A percentile compares a stretch with the other conserved stretches of the same genome.
These are phyloP conservation scores for Chaetodon trifascialis DNA, from an alignment of 2,113 vertebrate genomes.

Conservation along the genomic window DNA sequence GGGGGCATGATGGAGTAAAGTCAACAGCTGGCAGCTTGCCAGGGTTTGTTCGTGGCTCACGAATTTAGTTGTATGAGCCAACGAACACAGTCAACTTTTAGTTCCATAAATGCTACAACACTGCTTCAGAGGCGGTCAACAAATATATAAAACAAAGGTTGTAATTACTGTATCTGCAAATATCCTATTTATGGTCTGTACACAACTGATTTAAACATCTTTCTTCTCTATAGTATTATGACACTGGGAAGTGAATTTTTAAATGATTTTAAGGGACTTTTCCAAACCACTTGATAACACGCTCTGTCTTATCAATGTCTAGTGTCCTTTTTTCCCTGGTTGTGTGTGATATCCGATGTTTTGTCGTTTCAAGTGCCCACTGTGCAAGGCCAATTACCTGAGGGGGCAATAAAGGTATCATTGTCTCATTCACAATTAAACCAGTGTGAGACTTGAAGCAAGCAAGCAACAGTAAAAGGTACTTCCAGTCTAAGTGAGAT, in stretches of 20 bases:
- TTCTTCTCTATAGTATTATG: not conserved
- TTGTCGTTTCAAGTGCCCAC: not conserved
- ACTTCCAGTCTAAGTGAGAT: not conserved
- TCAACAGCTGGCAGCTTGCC: conserved; percentile 16
- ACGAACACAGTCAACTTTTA: conserved; percentile 23
- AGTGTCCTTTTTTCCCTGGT: too few relatives aligned
- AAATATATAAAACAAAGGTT: not conserved
- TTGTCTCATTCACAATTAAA: conserved; percentile 9
- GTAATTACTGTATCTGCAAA: not conserved
- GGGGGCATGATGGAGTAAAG: not conserved
- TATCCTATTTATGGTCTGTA: not conserved
- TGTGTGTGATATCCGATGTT: not conserved
- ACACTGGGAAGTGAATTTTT: not conserved
- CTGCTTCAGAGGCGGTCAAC: not conserved
- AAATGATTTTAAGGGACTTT: not conserved
- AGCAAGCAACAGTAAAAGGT: not conserved
- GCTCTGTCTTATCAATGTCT: not conserved
- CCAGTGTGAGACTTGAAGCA: not conserved
- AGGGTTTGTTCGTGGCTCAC: conserved; percentile 26
- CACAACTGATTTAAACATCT: not conserved
- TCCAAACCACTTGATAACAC: not conserved
- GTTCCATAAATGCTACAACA: not conserved
- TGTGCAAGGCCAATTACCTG: not conserved
- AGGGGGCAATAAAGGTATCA: conserved; percentile 2
- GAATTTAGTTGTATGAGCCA: conserved; percentile 9